Conservation (phyloP, 1,140 invertebrate species). For the Drosophila oshimai region DNA sequence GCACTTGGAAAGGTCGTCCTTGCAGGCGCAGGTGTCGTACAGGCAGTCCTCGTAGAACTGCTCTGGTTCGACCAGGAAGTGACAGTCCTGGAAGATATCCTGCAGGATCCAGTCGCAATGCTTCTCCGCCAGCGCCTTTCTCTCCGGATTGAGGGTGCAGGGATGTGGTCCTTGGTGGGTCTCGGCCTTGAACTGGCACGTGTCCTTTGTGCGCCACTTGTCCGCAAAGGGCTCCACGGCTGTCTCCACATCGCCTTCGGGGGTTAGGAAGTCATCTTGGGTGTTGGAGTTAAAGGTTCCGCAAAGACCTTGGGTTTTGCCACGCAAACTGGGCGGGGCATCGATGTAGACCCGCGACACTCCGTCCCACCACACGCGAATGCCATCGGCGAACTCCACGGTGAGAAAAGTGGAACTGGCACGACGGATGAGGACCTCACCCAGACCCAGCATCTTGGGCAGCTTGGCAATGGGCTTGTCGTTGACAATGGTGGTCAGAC, state of each 20-base stretch:
- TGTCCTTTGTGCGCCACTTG: slow-evolving; percentile 92
- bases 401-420: slow-evolving; percentile 90
- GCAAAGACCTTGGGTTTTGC: slow-evolving; percentile 90
- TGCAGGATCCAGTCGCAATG: slow-evolving; percentile 88
- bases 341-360: slow-evolving; percentile 91
- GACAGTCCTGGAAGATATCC: slow-evolving; percentile 90
- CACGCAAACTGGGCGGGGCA: slow-evolving; percentile 88
- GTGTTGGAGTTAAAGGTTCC: slow-evolving; percentile 94
- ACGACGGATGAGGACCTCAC: slow-evolving; percentile 86
- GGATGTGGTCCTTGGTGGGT: slow-evolving; percentile 85
- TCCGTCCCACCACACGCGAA: slow-evolving; percentile 93
- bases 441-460: slow-evolving; percentile 85
- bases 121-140: slow-evolving; percentile 87
- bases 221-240: slow-evolving; percentile 90
- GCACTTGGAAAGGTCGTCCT: slow-evolving; percentile 86
- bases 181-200: slow-evolving; percentile 86
- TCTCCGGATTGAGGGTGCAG: slow-evolving; percentile 88
- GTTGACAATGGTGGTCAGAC: slow-evolving; percentile 87
- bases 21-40: slow-evolving; percentile 94
- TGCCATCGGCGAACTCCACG: slow-evolving; percentile 89
- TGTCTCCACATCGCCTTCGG: slow-evolving; percentile 91
- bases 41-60: slow-evolving; percentile 91
- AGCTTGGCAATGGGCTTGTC: slow-evolving; percentile 87
- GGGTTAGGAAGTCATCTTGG: slow-evolving; percentile 94
- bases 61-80: slow-evolving; percentile 90